Conservation (phyloP, 2,888 invertebrate genomes). For the Drosophila multiciliata region DNA sequence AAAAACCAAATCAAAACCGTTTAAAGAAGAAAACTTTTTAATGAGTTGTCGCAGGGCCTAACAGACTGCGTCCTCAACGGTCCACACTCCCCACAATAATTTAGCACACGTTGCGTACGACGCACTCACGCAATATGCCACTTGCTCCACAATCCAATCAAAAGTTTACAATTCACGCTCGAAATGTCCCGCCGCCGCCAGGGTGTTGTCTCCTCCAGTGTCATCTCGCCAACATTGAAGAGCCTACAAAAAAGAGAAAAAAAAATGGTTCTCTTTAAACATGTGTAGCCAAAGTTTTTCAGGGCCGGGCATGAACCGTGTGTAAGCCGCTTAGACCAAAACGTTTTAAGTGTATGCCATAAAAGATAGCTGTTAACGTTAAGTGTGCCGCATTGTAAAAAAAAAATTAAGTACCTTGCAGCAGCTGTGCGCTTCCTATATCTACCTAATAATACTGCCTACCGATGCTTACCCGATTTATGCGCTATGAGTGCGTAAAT, state of each 20-base stretch:
- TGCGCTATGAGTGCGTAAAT: slow-evolving; percentile 48
- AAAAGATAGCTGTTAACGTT: slow-evolving; percentile 58
- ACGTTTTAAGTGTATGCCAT: slow-evolving; percentile 55
- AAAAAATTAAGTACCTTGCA: slow-evolving; percentile 53
- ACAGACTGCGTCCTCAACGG: slow-evolving; percentile 1
- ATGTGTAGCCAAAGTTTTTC: slow-evolving; percentile 31
- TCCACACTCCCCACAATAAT: slow-evolving; percentile 57
- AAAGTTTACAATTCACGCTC: slow-evolving; percentile 78
- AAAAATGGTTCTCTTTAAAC: slow-evolving; percentile 27
- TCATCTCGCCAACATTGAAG: slow-evolving; percentile 1
- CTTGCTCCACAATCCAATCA: slow-evolving; percentile 76
- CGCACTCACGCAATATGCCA: slow-evolving; percentile 49
- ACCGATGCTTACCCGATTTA: slow-evolving; percentile 49
- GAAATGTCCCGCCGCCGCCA: slow-evolving; percentile 66
- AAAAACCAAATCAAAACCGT: slow-evolving; percentile 66
- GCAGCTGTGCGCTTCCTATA: slow-evolving; percentile 42
- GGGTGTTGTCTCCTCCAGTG: slow-evolving; percentile 21
- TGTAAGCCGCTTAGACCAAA: slow-evolving; percentile 69
- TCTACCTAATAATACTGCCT: slow-evolving; percentile 31
- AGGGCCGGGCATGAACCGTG: slow-evolving; percentile 15
- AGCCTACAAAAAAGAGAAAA: slow-evolving; percentile 10
- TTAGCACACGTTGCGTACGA: slow-evolving; percentile 68
- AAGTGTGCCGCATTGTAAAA: slow-evolving; percentile 54
- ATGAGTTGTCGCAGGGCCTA: slow-evolving; percentile 63
- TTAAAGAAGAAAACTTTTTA: slow-evolving; percentile 67